These are phyloP conservation scores for Orycteropus afer DNA, from an alignment of 2,113 vertebrate genomes.

Conservation along the genomic window DNA sequence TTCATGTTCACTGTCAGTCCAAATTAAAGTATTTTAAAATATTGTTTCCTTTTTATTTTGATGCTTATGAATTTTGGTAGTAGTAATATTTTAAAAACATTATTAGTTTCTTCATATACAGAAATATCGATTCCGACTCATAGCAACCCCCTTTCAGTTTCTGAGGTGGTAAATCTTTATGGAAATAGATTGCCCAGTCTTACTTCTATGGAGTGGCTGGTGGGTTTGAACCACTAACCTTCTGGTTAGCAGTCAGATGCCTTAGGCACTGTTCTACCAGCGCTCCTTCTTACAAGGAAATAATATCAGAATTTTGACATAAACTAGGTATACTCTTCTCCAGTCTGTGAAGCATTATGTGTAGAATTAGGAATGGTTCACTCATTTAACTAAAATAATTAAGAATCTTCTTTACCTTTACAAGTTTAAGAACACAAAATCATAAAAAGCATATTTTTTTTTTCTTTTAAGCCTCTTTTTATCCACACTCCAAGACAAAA, in stretches of 20 bases:
- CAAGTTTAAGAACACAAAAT: not conserved
- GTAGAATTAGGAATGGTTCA: not conserved
- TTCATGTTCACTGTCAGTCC: not conserved
- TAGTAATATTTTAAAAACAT: not conserved
- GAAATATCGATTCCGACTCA: no score
- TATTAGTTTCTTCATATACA: conserved; percentile 3
- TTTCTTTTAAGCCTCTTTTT: not conserved
- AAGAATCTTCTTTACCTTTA: not conserved
- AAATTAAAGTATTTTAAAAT: conserved; percentile 38
- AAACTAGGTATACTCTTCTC: not conserved
- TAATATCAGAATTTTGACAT: not conserved
- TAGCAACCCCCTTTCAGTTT: no score
- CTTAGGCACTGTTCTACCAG: no score
- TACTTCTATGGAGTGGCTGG: no score
- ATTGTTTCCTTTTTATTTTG: conserved; percentile 9
- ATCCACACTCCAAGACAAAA: not conserved
- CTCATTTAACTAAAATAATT: conserved; percentile 24
- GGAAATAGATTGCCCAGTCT: no score
- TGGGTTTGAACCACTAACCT: no score
- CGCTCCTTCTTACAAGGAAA: conserved; percentile 9
- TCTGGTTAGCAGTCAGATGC: no score
- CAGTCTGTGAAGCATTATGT: not conserved
- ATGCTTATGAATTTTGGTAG: not conserved
- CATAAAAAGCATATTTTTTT: not conserved
- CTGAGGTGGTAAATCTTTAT: no score